Evolutionary conservation across 2,888 invertebrate genomes (phyloP).

Genomic region (Leptinotarsa tumamoca): DNA sequence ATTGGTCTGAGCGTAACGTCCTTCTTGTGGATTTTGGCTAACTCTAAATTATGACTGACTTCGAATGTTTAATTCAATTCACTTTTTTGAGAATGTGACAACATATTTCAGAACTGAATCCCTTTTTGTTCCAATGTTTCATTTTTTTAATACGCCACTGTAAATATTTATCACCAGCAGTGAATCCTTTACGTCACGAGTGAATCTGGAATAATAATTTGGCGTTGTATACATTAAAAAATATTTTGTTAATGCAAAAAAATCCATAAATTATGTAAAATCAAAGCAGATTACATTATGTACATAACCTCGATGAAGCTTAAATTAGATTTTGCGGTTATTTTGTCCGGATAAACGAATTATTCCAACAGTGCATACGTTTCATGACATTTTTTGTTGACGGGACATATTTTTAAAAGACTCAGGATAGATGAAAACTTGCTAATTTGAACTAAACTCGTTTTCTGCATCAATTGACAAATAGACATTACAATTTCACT

Average conservation of each 20-base stretch:
- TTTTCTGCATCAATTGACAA: background rate
- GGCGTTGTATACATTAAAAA: constrained; percentile 4
- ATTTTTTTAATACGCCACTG: background rate
- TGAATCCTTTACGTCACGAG: background rate
- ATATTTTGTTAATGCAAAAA: constrained; percentile 16
- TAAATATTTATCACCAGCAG: background rate
- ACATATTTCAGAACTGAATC: background rate
- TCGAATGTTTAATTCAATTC: no score
- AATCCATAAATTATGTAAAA: constrained; percentile 6
- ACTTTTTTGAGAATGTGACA: no score
- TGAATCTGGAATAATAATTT: constrained; percentile 1
- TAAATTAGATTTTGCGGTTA: constrained; percentile 9
- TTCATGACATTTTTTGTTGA: constrained; percentile 5
- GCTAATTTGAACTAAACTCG: background rate
- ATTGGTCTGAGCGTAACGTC: no score
- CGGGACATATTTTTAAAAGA: background rate
- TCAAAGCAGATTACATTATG: constrained; percentile 13
- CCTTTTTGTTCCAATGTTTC: background rate
- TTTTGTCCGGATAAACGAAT: constrained; percentile 14
- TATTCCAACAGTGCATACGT: background rate
- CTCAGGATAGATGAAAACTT: background rate
- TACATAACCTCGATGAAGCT: constrained; percentile 9
- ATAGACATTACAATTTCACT: background rate
- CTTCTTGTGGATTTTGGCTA: no score
- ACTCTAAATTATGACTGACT: no score